Percentiles rank a stretch among this genome's conserved stretches.
Evolutionary conservation across 2,797 vertebrate species (phyloP).

Genomic region (Lepilemur septentrionalis): DNA sequence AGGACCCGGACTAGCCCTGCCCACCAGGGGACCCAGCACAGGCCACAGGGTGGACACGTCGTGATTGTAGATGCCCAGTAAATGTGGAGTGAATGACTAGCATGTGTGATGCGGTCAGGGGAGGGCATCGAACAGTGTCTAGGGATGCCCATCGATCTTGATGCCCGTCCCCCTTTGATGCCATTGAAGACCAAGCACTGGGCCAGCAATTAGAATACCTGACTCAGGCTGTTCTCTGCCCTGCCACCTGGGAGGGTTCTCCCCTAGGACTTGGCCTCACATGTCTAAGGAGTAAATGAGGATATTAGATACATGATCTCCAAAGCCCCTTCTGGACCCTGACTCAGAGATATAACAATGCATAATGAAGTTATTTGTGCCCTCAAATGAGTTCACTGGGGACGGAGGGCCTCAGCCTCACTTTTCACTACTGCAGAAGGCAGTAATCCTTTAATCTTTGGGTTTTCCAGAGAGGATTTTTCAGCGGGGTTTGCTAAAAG

Average conservation of each 20-base stretch:
- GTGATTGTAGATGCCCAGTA: rapidly evolving
- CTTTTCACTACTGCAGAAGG: neutral
- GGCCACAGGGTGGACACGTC: rapidly evolving
- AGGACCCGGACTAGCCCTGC: neutral
- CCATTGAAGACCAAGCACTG: neutral
- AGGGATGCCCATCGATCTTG: rapidly evolving
- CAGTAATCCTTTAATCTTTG: slow-evolving; percentile 52
- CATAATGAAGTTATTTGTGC: slow-evolving; percentile 57
- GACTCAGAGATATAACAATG: neutral
- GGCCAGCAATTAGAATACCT: neutral
- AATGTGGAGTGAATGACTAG: rapidly evolving
- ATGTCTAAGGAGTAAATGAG: neutral
- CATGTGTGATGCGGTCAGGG: rapidly evolving
- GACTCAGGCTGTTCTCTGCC: neutral
- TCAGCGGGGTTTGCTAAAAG: neutral
- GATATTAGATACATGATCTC: neutral
- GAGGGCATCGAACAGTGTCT: too few relatives aligned
- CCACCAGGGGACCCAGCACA: rapidly evolving
- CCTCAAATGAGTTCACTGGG: slow-evolving; percentile 46
- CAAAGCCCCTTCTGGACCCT: neutral
- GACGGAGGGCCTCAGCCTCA: neutral
- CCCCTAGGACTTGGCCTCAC: neutral
- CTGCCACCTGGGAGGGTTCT: neutral
- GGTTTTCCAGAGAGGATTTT: slow-evolving; percentile 59
- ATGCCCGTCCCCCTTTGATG: neutral